Conservation (phyloP, 2,888 invertebrate genomes). For the Agrenia bidenticulata region DNA sequence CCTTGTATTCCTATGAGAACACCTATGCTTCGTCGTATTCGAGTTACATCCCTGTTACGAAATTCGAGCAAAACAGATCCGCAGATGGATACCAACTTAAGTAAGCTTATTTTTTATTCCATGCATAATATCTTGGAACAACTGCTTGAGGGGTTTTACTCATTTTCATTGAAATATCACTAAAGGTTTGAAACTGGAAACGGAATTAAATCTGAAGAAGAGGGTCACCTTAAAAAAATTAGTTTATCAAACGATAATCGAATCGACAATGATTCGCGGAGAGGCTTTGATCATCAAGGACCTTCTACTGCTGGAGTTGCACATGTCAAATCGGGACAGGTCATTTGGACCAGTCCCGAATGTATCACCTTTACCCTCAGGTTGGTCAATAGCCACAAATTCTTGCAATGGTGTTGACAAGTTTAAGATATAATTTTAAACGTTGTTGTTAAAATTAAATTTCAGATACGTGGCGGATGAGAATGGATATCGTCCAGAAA, state of each 20-base stretch:
- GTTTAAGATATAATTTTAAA: too few relatives aligned
- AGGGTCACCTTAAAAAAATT: not conserved
- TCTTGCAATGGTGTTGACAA: too few relatives aligned
- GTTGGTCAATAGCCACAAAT: not conserved
- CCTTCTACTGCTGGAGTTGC: not conserved
- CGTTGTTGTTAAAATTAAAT: too few relatives aligned
- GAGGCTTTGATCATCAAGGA: not conserved
- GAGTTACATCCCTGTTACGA: not conserved
- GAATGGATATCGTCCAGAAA: not conserved
- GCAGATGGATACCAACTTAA: not conserved
- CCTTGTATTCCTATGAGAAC: not conserved
- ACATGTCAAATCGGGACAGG: conserved; percentile 7
- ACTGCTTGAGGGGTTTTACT: too few relatives aligned
- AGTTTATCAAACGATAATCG: not conserved
- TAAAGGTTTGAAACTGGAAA: conserved; percentile 4
- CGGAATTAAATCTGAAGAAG: conserved; percentile 5
- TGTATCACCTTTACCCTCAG: conserved; percentile 8
- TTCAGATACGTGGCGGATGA: conserved; percentile 5
- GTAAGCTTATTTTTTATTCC: conserved; percentile 2
- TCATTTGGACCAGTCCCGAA: conserved; percentile 10
- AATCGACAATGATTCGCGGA: not conserved
- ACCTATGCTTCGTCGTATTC: conserved; percentile 1
- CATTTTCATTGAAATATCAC: too few relatives aligned
- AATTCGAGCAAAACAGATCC: not conserved
- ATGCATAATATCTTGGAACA: not conserved